Evolutionary conservation across 2,888 invertebrate genomes (phyloP).

Genomic region (Himalopsyche kuldschensis): DNA sequence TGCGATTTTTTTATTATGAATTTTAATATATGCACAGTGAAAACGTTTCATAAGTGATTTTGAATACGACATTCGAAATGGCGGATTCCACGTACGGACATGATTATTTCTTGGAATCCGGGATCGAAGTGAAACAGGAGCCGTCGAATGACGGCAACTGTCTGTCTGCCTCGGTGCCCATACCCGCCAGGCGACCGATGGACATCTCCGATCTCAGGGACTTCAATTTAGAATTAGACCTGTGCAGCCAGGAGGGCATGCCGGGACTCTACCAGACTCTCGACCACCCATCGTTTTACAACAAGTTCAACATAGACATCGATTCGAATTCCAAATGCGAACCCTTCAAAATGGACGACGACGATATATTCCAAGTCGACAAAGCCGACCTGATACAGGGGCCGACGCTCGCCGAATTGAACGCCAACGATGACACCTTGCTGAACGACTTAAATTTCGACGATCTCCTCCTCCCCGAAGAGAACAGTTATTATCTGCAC

Average conservation of each 20-base stretch:
- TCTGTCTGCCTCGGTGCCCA: conserved; percentile 66
- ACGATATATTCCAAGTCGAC: conserved; percentile 87
- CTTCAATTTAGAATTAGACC: conserved; percentile 60
- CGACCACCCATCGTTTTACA: conserved; percentile 47
- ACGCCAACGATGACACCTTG: conserved; percentile 81
- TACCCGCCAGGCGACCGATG: conserved; percentile 60
- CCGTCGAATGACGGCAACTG: conserved; percentile 44
- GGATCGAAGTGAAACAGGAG: conserved; percentile 67
- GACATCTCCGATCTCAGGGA: conserved; percentile 48
- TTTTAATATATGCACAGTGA: neutral
- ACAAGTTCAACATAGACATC: conserved; percentile 52
- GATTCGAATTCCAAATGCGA: conserved; percentile 59
- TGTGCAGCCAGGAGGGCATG: conserved; percentile 58
- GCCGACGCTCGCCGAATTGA: conserved; percentile 82
- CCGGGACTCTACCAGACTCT: conserved; percentile 44
- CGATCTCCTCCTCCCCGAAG: conserved; percentile 76
- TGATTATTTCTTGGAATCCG: conserved; percentile 66
- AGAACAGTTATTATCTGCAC: conserved; percentile 61
- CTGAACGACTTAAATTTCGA: conserved; percentile 85
- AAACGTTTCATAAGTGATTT: neutral
- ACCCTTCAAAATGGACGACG: conserved; percentile 80
- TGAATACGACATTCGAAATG: conserved; percentile 47
- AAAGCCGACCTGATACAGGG: conserved; percentile 83
- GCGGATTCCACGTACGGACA: conserved; percentile 65
- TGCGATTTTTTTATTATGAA: conserved; percentile 17